Evolutionary conservation across 2,888 invertebrate genomes (phyloP).

Genomic region (Copidosoma aretas): DNA sequence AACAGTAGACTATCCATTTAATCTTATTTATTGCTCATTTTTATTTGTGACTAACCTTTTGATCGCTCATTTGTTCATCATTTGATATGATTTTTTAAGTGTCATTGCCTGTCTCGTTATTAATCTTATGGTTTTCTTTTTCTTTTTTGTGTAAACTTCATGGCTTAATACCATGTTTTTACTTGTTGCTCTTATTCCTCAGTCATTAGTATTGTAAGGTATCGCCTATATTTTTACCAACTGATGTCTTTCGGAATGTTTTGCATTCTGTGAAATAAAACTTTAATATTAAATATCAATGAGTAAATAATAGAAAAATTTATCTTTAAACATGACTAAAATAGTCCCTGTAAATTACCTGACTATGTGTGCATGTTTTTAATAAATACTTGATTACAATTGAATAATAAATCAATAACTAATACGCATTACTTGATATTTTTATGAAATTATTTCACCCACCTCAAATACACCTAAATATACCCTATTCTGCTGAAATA

Average conservation of each 20-base stretch:
- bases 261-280: conserved; percentile 12
- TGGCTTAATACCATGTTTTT: conserved; percentile 15
- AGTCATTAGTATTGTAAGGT: conserved; percentile 8
- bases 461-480: background rate
- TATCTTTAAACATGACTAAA: too few relatives aligned
- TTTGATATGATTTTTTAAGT: conserved; percentile 33
- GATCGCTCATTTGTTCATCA: conserved; percentile 36
- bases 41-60: background rate
- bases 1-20: conserved; percentile 41
- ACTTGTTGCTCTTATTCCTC: conserved; percentile 14
- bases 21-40: too few relatives aligned
- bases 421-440: background rate
- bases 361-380: background rate
- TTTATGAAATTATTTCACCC: background rate
- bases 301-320: too few relatives aligned
- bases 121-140: background rate
- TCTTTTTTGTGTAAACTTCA: conserved; percentile 19
- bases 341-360: background rate
- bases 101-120: conserved; percentile 2
- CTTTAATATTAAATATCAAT: background rate
- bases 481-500: background rate
- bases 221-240: conserved; percentile 4
- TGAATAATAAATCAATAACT: conserved; percentile 1
- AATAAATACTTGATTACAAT: background rate
- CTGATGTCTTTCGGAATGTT: conserved; percentile 9